A percentile compares a stretch with the other conserved stretches of the same genome.
Evolutionary conservation across 2,113 vertebrate species (phyloP).

Genomic region (Crotalus viridis): DNA sequence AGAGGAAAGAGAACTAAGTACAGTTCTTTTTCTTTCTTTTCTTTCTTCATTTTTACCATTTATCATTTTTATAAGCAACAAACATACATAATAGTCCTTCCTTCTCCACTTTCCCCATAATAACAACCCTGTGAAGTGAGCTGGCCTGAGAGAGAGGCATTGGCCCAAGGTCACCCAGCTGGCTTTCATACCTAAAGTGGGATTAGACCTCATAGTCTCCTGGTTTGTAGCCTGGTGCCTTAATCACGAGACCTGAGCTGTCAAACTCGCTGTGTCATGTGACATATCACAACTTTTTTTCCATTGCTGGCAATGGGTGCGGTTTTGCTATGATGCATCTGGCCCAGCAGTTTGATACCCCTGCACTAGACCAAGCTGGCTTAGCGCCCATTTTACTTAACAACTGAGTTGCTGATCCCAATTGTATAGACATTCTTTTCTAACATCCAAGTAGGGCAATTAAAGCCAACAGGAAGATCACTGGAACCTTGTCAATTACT

Average conservation of each 20-base stretch:
- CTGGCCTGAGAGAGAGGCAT: background rate
- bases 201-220: background rate
- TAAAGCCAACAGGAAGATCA: background rate
- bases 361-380: background rate
- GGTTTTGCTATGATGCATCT: too few species aligned
- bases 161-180: background rate
- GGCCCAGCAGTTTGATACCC: too few species aligned
- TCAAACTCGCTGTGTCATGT: too few species aligned
- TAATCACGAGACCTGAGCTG: background rate
- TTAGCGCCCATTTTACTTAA: background rate
- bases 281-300: too few species aligned
- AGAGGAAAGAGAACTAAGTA: background rate
- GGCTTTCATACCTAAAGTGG: background rate
- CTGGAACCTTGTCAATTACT: constrained; percentile 20
- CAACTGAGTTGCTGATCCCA: background rate
- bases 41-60: background rate
- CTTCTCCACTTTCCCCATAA: background rate
- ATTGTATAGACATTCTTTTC: background rate
- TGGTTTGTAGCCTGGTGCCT: background rate
- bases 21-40: background rate
- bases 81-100: background rate
- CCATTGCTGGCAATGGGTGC: too few species aligned
- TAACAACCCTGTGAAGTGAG: background rate
- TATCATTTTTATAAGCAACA: background rate
- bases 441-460: background rate